These are phyloP conservation scores for Odontophorus gujanensis DNA, from an alignment of 2,113 vertebrate genomes.

Conservation along the genomic window DNA sequence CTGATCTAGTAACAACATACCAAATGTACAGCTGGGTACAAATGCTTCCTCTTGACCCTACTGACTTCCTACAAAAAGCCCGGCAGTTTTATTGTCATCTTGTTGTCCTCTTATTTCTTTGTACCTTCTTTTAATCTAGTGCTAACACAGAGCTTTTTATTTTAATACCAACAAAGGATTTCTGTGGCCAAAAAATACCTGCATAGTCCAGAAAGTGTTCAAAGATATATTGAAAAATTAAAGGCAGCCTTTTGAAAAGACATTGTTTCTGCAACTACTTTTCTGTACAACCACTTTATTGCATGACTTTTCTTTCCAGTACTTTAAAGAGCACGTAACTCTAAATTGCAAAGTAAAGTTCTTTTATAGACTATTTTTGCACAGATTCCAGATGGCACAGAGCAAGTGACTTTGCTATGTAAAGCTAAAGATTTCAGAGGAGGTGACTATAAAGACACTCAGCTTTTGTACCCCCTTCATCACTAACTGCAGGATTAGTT, in stretches of 20 bases:
- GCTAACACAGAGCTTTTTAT: not conserved
- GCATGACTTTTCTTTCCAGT: not conserved
- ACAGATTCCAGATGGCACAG: conserved; percentile 40
- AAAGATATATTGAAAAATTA: conserved; percentile 4
- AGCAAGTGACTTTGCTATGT: conserved; percentile 19
- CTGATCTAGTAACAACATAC: not conserved
- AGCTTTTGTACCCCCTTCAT: conserved; percentile 1
- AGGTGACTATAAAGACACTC: not conserved
- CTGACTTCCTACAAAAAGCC: not conserved
- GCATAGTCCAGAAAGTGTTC: not conserved
- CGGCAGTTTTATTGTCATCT: not conserved
- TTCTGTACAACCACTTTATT: not conserved
- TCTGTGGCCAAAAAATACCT: not conserved
- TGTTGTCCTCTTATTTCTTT: not conserved
- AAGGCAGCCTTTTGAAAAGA: not conserved
- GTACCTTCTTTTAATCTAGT: not conserved
- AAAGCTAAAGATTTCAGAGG: conserved; percentile 6
- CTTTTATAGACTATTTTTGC: conserved; percentile 15
- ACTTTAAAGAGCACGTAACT: not conserved
- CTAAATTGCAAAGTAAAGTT: conserved; percentile 9
- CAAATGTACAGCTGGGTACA: not conserved
- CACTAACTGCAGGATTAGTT: not conserved
- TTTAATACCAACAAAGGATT: not conserved
- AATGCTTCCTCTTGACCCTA: not conserved
- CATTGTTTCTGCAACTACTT: not conserved